phyloP scores from a whole-genome alignment of 2,888 invertebrate species.

The Sesia apiformis region DNA sequence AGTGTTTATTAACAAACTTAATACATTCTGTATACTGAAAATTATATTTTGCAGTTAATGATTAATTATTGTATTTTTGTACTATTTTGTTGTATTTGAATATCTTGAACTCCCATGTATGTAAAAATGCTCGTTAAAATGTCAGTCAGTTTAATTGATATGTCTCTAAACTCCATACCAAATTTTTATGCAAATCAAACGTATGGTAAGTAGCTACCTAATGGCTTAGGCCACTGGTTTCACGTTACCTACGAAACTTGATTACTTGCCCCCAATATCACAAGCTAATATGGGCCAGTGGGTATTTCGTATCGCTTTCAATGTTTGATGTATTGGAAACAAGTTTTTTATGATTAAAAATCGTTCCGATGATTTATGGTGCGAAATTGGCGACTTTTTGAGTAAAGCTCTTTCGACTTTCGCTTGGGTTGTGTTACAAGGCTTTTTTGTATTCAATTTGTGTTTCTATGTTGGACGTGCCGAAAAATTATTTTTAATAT shows the following conservation, averaged over 20 bases:
- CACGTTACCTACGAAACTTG: constrained; percentile 7
- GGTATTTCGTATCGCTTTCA: constrained; percentile 33
- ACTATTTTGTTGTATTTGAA: no score
- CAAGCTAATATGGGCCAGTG: constrained; percentile 34
- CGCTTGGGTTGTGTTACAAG: neutral
- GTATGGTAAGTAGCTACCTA: neutral
- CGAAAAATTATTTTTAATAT: no score
- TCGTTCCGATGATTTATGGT: constrained; percentile 37
- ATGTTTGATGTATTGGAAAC: constrained; percentile 38
- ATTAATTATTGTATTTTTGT: no score
- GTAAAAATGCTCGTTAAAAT: no score
- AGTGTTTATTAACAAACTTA: no score
- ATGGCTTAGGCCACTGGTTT: neutral
- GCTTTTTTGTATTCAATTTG: no score
- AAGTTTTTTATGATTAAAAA: constrained; percentile 28
- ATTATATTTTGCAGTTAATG: no score
- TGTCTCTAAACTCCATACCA: neutral
- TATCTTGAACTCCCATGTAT: no score
- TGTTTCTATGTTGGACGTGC: no score
- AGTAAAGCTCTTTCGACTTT: constrained; percentile 10
- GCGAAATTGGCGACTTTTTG: constrained; percentile 25
- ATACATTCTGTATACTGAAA: no score
- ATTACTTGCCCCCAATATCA: constrained; percentile 18
- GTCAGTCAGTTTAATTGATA: neutral
- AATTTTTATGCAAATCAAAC: neutral